These are phyloP conservation scores for Tragopan temminckii DNA, from an alignment of 2,797 vertebrate genomes.

Conservation along the genomic window DNA sequence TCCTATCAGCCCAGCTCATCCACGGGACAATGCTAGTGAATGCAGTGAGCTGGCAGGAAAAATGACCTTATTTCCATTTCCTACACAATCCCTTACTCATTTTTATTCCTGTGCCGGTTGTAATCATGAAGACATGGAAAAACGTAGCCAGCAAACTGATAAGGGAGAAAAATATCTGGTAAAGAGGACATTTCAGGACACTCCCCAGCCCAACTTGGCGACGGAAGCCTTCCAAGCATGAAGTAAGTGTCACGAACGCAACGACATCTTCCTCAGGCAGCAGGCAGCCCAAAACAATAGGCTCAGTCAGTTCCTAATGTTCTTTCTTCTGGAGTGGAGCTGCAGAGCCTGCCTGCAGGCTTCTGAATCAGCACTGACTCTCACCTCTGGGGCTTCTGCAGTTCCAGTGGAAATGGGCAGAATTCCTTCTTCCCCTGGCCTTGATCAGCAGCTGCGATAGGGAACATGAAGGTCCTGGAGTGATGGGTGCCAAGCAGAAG, in stretches of 20 bases:
- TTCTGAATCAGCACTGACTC: neutral
- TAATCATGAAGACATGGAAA: neutral
- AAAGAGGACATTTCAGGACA: neutral
- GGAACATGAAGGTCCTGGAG: accelerated
- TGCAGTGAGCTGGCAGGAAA: conserved; percentile 45
- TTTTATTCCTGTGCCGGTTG: conserved; percentile 2
- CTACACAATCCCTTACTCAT: conserved; percentile 9
- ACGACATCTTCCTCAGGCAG: neutral
- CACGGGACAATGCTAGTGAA: conserved; percentile 39
- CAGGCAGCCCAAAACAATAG: neutral
- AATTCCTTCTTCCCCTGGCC: neutral
- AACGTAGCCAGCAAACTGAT: neutral
- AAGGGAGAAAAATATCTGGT: conserved; percentile 5
- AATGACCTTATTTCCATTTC: conserved; percentile 65
- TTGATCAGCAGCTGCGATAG: accelerated
- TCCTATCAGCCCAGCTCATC: conserved; percentile 26
- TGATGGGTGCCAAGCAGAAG: accelerated
- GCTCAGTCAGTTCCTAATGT: neutral
- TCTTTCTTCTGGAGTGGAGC: neutral
- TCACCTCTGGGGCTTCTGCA: neutral
- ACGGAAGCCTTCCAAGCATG: conserved; percentile 11
- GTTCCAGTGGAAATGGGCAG: neutral
- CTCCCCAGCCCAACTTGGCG: neutral
- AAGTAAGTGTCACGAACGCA: neutral
- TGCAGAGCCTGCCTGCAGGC: neutral